Evolutionary conservation across 1,140 invertebrate species (phyloP).

Genomic region (Drosophila kepulauana): DNA sequence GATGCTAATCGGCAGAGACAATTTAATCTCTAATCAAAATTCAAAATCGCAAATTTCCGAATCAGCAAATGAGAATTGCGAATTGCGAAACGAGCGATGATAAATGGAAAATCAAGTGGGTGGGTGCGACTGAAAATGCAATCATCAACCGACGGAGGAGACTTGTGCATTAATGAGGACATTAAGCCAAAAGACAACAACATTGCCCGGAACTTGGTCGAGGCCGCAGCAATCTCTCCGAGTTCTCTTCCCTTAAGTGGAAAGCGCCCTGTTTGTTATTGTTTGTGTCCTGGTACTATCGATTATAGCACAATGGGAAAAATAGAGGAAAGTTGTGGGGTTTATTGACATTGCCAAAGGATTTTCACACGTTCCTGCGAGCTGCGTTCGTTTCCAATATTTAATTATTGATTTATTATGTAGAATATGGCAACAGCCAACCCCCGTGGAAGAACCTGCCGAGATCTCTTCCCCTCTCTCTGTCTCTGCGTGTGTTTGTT

Average conservation of each 20-base stretch:
- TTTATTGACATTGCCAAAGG: slow-evolving; percentile 73
- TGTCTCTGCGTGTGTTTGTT: slow-evolving; percentile 23
- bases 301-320: slow-evolving; percentile 60
- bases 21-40: slow-evolving; percentile 84
- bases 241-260: not conserved
- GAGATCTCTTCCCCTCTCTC: not conserved
- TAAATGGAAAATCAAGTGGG: slow-evolving; percentile 49
- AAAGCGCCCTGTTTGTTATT: slow-evolving; percentile 41
- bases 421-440: slow-evolving; percentile 31
- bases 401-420: slow-evolving; percentile 79
- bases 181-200: slow-evolving; percentile 36
- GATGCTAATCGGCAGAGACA: slow-evolving; percentile 80
- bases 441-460: not conserved
- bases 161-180: slow-evolving; percentile 49
- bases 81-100: slow-evolving; percentile 36
- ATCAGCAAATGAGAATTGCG: slow-evolving; percentile 27
- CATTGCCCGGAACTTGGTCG: slow-evolving; percentile 26
- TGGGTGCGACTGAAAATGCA: slow-evolving; percentile 44
- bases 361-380: slow-evolving; percentile 75
- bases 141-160: slow-evolving; percentile 32
- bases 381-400: slow-evolving; percentile 47
- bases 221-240: slow-evolving; percentile 3
- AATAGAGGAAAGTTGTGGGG: slow-evolving; percentile 49
- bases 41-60: slow-evolving; percentile 78
- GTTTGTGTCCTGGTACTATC: slow-evolving; percentile 35